Base-by-base conservation (phyloP, 1,140 invertebrate species). In the Conus ventricosus region DNA sequence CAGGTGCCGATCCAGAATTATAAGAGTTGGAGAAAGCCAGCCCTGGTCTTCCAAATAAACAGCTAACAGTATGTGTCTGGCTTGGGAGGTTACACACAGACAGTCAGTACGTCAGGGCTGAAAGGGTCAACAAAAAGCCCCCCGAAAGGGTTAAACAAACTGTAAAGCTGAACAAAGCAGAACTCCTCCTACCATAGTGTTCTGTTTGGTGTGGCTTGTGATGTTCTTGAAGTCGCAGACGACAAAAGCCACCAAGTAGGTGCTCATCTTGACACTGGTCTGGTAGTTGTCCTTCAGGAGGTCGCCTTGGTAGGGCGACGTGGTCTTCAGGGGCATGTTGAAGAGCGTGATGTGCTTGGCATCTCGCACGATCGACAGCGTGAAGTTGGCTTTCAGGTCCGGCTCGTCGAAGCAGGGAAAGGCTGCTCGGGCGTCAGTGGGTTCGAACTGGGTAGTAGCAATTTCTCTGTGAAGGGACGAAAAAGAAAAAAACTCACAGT, bases 371-470 rank as follows among this genome's bases (percentile, higher is more conserved):
- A 99, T 94, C 23, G 95, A 97, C 17, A 99, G 96, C 54, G 95
- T 95, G 93, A 98, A 99, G 8, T 96, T 97, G 0, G 98, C 97
- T 94, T 99, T 99, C 92, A 98, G 96, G 7, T 96, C 96, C 0
- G 99, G 99, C 93, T 99, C 99, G 94, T 99, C 99, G 93, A 99
- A 99, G 95, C 98, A 99, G 0, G 98, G 98, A 94, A 99, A 99
- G 2, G 97, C 98, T 85, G 90, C 88, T 23, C 94, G 87, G 20
- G 94, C 94, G 84, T 92, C 92, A 15, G 93, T 92, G 7, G 94
- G 88, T 85, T 95, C 92, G 92, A 95, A 93, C 63, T 93, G 92
- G 11, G 94, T 93, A 60, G 92, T 92, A 0, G 93, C 94, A 51
- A 94, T 91, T 71, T 92, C 91, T 76, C 93, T 94, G 81, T 13